Evolutionary conservation across 2,888 invertebrate species (phyloP).

Genomic region (Caenorhabditis drosophilae): DNA sequence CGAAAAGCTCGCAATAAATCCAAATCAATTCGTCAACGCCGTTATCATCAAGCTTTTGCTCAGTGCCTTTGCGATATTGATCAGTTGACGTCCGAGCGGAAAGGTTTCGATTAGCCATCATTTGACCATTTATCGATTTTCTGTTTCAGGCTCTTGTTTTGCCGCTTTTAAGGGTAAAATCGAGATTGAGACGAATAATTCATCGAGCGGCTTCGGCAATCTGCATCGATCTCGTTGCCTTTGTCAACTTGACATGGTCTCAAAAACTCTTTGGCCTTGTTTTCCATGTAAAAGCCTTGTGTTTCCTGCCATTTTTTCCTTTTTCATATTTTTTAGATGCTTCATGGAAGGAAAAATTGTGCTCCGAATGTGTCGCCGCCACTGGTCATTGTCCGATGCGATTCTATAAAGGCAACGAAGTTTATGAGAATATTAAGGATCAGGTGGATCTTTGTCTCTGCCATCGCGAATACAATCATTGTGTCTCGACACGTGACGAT

Average conservation of each 20-base stretch:
- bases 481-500: slow-evolving; percentile 62
- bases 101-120: no score
- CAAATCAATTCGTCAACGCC: slow-evolving; percentile 35
- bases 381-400: slow-evolving; percentile 68
- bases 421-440: slow-evolving; percentile 48
- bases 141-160: slow-evolving; percentile 51
- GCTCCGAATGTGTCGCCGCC: slow-evolving; percentile 60
- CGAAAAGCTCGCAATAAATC: slow-evolving; percentile 34
- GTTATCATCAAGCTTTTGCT: slow-evolving; percentile 61
- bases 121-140: no score
- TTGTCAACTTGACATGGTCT: slow-evolving; percentile 64
- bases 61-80: slow-evolving; percentile 67
- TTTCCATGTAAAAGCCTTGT: slow-evolving; percentile 63
- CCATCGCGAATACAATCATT: slow-evolving; percentile 67
- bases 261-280: slow-evolving; percentile 66
- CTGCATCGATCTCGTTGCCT: slow-evolving; percentile 51
- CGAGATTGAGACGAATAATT: slow-evolving; percentile 37
- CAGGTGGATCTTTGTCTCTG: slow-evolving; percentile 66
- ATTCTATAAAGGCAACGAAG: slow-evolving; percentile 56
- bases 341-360: slow-evolving; percentile 67
- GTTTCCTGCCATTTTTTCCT: background rate
- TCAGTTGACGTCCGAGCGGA: slow-evolving; percentile 59
- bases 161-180: slow-evolving; percentile 59
- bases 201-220: slow-evolving; percentile 27
- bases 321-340: slow-evolving; percentile 47